Conservation (phyloP, 1,140 invertebrate genomes). For the Gonatopus flavifemur region DNA sequence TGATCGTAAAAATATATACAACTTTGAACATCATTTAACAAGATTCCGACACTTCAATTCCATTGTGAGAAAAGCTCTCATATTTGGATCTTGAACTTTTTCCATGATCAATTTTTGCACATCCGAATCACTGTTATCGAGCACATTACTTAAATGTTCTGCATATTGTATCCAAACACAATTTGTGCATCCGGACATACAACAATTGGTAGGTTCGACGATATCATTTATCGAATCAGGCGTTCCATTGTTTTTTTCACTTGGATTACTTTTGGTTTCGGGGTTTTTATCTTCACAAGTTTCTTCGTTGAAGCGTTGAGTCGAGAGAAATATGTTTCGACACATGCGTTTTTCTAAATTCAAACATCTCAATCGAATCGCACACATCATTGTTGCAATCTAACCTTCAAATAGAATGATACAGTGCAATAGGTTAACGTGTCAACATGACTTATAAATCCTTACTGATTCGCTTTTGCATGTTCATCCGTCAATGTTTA, state of each 20-base stretch:
- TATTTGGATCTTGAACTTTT: constrained; percentile 77
- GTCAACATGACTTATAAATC: too few relatives aligned
- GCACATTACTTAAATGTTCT: constrained; percentile 72
- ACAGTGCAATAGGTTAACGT: too few relatives aligned
- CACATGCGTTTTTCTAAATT: constrained; percentile 3
- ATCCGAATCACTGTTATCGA: constrained; percentile 64
- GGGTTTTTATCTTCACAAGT: background rate
- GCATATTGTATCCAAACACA: constrained; percentile 95
- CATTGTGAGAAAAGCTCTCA: constrained; percentile 76
- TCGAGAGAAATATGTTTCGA: constrained; percentile 1
- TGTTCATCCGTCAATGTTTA: too few relatives aligned
- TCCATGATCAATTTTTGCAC: constrained; percentile 74
- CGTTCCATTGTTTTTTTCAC: background rate
- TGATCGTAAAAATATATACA: too few relatives aligned
- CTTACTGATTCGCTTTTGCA: too few relatives aligned
- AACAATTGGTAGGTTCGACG: constrained; percentile 79
- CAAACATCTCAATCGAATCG: too few relatives aligned
- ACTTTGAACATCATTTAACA: constrained; percentile 24
- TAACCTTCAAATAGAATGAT: too few relatives aligned
- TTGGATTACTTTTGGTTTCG: background rate
- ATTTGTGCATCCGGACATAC: constrained; percentile 90
- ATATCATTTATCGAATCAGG: constrained; percentile 29
- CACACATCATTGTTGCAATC: too few relatives aligned
- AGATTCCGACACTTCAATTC: constrained; percentile 64
- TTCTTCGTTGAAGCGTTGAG: background rate